Base-by-base conservation (phyloP, 2,797 vertebrate genomes). In the Sphenopsis melanotis region DNA sequence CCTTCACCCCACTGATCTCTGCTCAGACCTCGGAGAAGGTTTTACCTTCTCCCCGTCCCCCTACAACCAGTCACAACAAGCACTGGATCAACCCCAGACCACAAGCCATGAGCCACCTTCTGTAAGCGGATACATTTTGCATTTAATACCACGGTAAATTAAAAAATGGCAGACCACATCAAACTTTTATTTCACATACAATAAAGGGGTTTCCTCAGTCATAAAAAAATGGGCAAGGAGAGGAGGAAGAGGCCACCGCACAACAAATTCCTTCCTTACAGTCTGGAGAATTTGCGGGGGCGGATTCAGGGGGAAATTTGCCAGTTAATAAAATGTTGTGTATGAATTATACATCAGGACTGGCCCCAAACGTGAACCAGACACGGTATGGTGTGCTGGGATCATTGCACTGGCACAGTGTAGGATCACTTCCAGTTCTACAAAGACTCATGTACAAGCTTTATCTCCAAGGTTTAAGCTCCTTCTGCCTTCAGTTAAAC, bases 161-260 rank as follows among this genome's bases (percentile, higher is more conserved):
- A 87, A 95, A 96, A 97, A 82, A 95, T 82, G 80, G 93, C 93
- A 96, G 85, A 82, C 95, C 94, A 95, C 91, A 96, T 96, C 94
- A 96, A 94, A 80, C 87, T 95, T 95, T 94, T 93, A 94, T 93
- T 95, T 93, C 12, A 1, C 26, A 1, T 93, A 93, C 85, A 96
- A 95, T 96, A 97, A 97, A 97, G 94, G 94, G 68, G 89, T 94
- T 96, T 97, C 95, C 95, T 96, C 91, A 55, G 83, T 53, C 75
- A 37, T 97, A 87, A 96, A 95, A 94, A 94, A 83, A 79, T 52
- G 89, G 93, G 91, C 66, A 96, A 91, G 41, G 60, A 94, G 68
- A 94, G 49, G 85, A 75, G 87, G 80, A 96, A 96, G 83, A 91
- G 94, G 91, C 93, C 95, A 94, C 94, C 56, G 1, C 95, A 93